Conservation (phyloP, 2,113 vertebrate genomes). For the Mesembrinibis cayennensis region DNA sequence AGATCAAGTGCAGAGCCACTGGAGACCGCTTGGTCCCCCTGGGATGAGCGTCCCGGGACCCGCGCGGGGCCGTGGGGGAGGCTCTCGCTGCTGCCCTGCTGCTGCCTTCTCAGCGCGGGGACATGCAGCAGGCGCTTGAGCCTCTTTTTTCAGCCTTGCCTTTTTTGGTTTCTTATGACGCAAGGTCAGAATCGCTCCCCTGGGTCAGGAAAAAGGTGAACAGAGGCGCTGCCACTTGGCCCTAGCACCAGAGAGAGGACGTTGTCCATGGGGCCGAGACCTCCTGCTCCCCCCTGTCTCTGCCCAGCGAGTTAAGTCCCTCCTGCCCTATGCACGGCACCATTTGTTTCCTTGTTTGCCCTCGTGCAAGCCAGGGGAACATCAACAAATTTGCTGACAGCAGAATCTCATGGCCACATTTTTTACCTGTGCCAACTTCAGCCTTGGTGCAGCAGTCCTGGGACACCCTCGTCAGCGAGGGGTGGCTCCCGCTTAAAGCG, state of each 20-base stretch:
- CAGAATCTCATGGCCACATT: background rate
- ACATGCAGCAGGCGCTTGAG: background rate
- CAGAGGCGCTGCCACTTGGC: background rate
- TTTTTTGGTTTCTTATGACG: background rate
- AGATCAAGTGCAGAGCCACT: background rate
- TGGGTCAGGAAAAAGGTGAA: background rate
- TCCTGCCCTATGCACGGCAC: background rate
- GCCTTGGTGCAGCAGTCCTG: background rate
- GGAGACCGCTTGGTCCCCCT: background rate
- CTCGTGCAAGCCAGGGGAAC: background rate
- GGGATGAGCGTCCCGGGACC: background rate
- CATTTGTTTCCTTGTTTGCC: background rate
- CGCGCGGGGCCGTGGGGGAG: rapidly evolving
- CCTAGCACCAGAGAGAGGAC: background rate
- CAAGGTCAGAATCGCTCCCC: background rate
- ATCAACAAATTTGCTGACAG: background rate
- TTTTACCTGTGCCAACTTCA: background rate
- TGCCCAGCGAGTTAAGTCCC: background rate
- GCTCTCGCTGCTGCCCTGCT: background rate
- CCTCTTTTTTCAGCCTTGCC: background rate
- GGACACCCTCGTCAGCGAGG: background rate
- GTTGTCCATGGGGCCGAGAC: background rate
- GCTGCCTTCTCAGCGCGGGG: background rate
- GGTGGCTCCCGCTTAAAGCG: background rate
- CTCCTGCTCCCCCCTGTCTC: background rate